Evolutionary conservation across 2,797 vertebrate genomes (phyloP).

Genomic region (Steatocranus sp.): DNA sequence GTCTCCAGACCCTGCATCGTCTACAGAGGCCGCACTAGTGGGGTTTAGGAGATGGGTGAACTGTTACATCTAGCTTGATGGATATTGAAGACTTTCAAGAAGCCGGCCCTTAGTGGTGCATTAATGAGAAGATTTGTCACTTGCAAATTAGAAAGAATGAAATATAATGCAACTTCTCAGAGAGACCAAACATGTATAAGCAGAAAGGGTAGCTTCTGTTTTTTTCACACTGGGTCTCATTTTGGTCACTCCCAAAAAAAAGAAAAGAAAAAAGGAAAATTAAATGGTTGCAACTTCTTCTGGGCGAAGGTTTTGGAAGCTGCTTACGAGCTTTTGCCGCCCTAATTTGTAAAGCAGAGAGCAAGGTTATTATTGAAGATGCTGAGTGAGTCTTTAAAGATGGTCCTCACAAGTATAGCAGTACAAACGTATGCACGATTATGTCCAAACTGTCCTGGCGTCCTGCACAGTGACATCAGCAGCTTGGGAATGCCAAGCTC

Average conservation of each 20-base stretch:
- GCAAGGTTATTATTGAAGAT: background rate
- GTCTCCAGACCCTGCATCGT: background rate
- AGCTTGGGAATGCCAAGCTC: conserved; percentile 63
- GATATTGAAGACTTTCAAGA: background rate
- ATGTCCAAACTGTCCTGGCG: background rate
- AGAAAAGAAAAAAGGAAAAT: accelerated
- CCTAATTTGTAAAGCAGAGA: background rate
- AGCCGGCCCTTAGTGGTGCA: background rate
- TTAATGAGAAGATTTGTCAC: background rate
- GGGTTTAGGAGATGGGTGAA: background rate
- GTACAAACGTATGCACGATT: background rate
- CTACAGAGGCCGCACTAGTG: background rate
- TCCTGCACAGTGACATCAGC: conserved; percentile 63
- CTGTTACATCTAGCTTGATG: background rate
- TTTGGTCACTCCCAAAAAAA: background rate
- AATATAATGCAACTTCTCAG: background rate
- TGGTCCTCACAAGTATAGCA: background rate
- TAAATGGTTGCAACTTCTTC: background rate
- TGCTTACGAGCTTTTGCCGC: background rate
- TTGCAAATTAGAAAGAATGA: background rate
- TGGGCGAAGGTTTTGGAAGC: background rate
- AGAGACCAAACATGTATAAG: background rate
- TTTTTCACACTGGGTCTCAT: background rate
- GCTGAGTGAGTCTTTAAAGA: background rate
- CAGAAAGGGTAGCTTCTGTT: background rate